A percentile compares a stretch with the other conserved stretches of the same genome.
These are phyloP conservation scores for Morone chrysops DNA, from an alignment of 2,113 vertebrate genomes.

Conservation along the genomic window DNA sequence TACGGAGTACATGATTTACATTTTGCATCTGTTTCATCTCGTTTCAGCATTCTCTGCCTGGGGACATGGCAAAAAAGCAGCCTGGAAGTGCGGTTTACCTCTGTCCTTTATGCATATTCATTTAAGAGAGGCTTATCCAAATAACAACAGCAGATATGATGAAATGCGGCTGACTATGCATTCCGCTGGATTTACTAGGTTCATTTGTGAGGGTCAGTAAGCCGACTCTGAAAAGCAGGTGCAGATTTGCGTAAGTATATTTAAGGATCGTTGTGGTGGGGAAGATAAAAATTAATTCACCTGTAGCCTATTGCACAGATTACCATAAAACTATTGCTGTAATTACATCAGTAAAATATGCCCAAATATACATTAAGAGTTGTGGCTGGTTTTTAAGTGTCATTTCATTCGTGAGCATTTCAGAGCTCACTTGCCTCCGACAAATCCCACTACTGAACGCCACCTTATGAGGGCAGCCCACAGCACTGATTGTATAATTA, in stretches of 20 bases:
- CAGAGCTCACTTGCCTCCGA: slow-evolving; percentile 1
- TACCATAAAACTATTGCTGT: slow-evolving; percentile 14
- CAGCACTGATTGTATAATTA: slow-evolving; percentile 62
- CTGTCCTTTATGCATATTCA: slow-evolving; percentile 32
- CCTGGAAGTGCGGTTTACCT: neutral
- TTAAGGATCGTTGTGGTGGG: neutral
- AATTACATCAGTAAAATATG: neutral
- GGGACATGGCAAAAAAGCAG: neutral
- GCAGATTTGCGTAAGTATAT: neutral
- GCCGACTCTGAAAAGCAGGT: neutral
- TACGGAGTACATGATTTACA: slow-evolving; percentile 22
- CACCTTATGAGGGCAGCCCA: slow-evolving; percentile 23
- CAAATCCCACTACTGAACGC: slow-evolving; percentile 16
- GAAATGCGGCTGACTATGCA: neutral
- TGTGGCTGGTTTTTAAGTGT: neutral
- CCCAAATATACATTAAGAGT: neutral
- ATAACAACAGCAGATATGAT: slow-evolving; percentile 17
- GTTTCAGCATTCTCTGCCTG: slow-evolving; percentile 1
- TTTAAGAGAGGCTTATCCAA: neutral
- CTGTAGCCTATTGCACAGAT: neutral
- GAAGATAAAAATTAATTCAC: neutral
- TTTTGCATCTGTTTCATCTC: slow-evolving; percentile 38
- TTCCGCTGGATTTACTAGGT: neutral
- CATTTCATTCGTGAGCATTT: neutral
- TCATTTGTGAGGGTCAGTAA: slow-evolving; percentile 15